Percentiles rank a stretch among this genome's conserved stretches.
phyloP scores from a whole-genome alignment of 2,113 vertebrate genomes.

The Poecilia latipinna region DNA sequence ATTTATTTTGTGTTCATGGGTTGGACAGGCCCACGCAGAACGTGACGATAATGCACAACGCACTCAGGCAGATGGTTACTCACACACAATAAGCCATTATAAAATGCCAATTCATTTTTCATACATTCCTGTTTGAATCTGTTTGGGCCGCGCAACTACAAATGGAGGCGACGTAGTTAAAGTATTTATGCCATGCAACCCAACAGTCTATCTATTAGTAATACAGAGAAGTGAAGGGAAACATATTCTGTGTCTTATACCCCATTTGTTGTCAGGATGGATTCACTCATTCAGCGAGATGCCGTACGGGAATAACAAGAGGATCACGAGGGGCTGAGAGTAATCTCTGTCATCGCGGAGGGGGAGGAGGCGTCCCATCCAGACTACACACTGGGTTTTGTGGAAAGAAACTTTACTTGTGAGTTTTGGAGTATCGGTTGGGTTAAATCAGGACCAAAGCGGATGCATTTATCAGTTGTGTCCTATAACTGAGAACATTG shows the following conservation, averaged over 20 bases:
- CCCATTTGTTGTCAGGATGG: slow-evolving; percentile 84
- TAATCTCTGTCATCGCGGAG: slow-evolving; percentile 1
- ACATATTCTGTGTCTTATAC: slow-evolving; percentile 84
- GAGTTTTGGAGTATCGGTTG: slow-evolving; percentile 2
- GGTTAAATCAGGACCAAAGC: not conserved
- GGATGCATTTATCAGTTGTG: not conserved
- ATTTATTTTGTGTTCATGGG: slow-evolving; percentile 85
- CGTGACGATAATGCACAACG: slow-evolving; percentile 37
- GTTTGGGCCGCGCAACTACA: slow-evolving; percentile 84
- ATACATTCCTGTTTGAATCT: slow-evolving; percentile 85
- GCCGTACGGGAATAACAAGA: slow-evolving; percentile 60
- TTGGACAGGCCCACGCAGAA: slow-evolving; percentile 48
- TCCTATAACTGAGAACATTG: not conserved
- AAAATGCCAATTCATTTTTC: slow-evolving; percentile 93
- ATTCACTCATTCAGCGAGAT: slow-evolving; percentile 74
- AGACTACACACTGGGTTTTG: slow-evolving; percentile 19
- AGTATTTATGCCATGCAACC: slow-evolving; percentile 92
- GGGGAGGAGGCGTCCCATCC: not conserved
- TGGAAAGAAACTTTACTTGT: slow-evolving; percentile 20
- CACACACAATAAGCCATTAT: slow-evolving; percentile 87
- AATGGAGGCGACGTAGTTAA: slow-evolving; percentile 88
- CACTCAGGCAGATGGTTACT: slow-evolving; percentile 69
- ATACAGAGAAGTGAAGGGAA: slow-evolving; percentile 79
- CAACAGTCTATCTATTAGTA: slow-evolving; percentile 91
- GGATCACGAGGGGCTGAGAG: slow-evolving; percentile 31